Evolutionary conservation across 2,888 invertebrate species (phyloP).

Genomic region (Eubasilissa splendida): DNA sequence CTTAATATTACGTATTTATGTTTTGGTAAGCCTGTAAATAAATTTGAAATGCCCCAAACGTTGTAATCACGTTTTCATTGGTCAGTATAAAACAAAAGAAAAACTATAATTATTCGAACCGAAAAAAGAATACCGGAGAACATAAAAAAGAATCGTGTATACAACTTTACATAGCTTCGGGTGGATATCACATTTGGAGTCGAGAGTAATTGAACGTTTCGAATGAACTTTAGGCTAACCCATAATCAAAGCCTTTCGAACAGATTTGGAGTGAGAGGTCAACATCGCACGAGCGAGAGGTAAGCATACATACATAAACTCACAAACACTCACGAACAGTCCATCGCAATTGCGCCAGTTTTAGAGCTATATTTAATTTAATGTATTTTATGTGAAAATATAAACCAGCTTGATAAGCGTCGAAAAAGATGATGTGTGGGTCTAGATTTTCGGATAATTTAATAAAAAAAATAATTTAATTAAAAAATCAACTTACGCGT

Average conservation of each 20-base stretch:
- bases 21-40: no score
- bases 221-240: constrained; percentile 50
- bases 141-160: constrained; percentile 41
- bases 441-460: no score
- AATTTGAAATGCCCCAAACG: no score
- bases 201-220: constrained; percentile 55
- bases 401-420: no score
- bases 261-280: constrained; percentile 35
- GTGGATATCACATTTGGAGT: constrained; percentile 50
- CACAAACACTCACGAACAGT: constrained; percentile 14
- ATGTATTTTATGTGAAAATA: no score
- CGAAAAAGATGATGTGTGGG: no score
- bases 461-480: no score
- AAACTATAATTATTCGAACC: neutral
- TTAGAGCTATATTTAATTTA: neutral
- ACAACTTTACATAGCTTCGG: constrained; percentile 50
- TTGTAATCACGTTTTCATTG: constrained; percentile 26
- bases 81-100: constrained; percentile 56
- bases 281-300: constrained; percentile 9
- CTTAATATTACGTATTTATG: no score
- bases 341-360: constrained; percentile 11
- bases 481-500: no score
- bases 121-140: constrained; percentile 40
- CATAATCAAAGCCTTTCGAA: constrained; percentile 51
- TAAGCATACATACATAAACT: constrained; percentile 15